Evolutionary conservation across 2,113 vertebrate species (phyloP).

Genomic region (Acanthisitta chloris): DNA sequence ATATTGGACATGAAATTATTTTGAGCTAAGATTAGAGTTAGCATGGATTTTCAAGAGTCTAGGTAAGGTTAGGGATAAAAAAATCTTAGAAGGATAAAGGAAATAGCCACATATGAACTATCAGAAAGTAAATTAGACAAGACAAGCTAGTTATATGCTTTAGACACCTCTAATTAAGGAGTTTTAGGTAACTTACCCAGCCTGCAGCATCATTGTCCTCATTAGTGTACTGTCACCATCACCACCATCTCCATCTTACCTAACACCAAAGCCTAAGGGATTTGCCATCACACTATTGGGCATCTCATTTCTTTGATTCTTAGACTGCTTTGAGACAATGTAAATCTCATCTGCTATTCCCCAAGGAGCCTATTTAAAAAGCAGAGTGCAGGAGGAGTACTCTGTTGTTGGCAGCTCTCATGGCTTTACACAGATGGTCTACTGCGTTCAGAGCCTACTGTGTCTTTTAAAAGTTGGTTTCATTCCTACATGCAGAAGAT

Average conservation of each 20-base stretch:
- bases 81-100: neutral
- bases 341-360: constrained; percentile 21
- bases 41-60: neutral
- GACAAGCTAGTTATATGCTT: neutral
- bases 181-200: neutral
- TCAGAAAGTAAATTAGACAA: neutral
- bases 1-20: neutral
- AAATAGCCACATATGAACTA: neutral
- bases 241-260: neutral
- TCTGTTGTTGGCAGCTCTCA: constrained; percentile 40
- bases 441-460: neutral
- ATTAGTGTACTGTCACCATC: constrained; percentile 10
- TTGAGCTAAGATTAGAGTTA: neutral
- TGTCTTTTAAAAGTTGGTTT: constrained; percentile 35
- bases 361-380: constrained; percentile 41
- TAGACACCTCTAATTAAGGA: constrained; percentile 7
- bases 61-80: neutral
- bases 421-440: constrained; percentile 52
- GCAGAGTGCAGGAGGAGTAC: neutral
- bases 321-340: neutral
- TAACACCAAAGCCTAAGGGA: constrained; percentile 5
- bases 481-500: constrained; percentile 24
- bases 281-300: constrained; percentile 5
- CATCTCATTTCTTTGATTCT: constrained; percentile 27
- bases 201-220: neutral